Conservation (phyloP, 2,797 vertebrate species). For the Myotis daubentonii region DNA sequence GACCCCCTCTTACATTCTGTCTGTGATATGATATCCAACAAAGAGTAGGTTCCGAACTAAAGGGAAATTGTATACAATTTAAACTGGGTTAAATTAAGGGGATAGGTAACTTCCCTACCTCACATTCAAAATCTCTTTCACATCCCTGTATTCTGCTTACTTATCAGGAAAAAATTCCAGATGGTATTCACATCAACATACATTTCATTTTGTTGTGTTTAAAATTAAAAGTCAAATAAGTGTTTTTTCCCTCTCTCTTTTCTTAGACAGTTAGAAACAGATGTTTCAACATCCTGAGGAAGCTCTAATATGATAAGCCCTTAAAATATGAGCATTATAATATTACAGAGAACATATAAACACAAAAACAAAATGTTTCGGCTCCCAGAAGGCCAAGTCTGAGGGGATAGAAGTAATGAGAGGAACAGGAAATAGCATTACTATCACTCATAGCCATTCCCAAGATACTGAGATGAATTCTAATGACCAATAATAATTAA, state of each 20-base stretch:
- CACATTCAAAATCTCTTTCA: neutral
- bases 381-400: conserved; percentile 48
- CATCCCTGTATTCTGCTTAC: neutral
- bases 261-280: conserved; percentile 56
- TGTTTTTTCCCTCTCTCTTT: neutral
- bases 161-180: conserved; percentile 15
- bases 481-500: neutral
- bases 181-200: neutral
- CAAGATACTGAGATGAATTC: neutral
- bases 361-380: conserved; percentile 63
- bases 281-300: conserved; percentile 74
- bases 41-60: neutral
- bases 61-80: neutral
- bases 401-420: neutral
- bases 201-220: conserved; percentile 52
- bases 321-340: conserved; percentile 45
- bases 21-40: neutral
- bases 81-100: neutral
- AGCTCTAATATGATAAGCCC: conserved; percentile 67
- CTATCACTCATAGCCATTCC: neutral
- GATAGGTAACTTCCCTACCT: neutral
- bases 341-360: conserved; percentile 33
- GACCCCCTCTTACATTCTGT: no score
- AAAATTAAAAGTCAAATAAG: conserved; percentile 64
- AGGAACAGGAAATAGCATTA: neutral